Percentiles rank a stretch among this genome's conserved stretches.
These are phyloP conservation scores for Abramis brama DNA, from an alignment of 2,113 vertebrate genomes.

Conservation along the genomic window DNA sequence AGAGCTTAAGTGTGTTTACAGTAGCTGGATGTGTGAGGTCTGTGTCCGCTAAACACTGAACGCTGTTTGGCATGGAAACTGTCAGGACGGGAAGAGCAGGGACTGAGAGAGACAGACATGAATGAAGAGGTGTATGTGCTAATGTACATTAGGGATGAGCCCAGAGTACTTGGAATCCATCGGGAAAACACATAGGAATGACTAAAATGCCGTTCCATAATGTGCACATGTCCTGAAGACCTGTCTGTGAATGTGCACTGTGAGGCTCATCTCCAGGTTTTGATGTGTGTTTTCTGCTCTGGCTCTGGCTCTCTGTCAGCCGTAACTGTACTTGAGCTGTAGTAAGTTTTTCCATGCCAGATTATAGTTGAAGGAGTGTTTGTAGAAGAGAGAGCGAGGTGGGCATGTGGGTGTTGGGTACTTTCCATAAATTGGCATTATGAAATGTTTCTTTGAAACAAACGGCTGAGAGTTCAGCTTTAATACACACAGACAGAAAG, in stretches of 20 bases:
- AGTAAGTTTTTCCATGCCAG: constrained; percentile 74
- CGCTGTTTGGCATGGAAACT: constrained; percentile 6
- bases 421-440: constrained; percentile 38
- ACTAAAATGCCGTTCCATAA: not conserved
- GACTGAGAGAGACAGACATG: not conserved
- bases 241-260: not conserved
- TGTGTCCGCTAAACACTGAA: constrained; percentile 3
- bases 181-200: not conserved
- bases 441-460: constrained; percentile 35
- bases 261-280: constrained; percentile 13
- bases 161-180: not conserved
- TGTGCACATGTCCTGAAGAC: not conserved
- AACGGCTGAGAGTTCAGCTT: not conserved
- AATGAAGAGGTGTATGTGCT: not conserved
- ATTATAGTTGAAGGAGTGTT: constrained; percentile 63
- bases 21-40: constrained; percentile 9
- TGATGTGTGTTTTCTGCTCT: constrained; percentile 40
- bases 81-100: not conserved
- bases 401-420: not conserved
- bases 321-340: constrained; percentile 62
- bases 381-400: constrained; percentile 20
- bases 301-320: constrained; percentile 44
- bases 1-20: not conserved
- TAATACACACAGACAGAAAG: not conserved
- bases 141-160: not conserved